Conservation (phyloP, 2,797 vertebrate genomes). For the Oryzias dopingdopingensis region DNA sequence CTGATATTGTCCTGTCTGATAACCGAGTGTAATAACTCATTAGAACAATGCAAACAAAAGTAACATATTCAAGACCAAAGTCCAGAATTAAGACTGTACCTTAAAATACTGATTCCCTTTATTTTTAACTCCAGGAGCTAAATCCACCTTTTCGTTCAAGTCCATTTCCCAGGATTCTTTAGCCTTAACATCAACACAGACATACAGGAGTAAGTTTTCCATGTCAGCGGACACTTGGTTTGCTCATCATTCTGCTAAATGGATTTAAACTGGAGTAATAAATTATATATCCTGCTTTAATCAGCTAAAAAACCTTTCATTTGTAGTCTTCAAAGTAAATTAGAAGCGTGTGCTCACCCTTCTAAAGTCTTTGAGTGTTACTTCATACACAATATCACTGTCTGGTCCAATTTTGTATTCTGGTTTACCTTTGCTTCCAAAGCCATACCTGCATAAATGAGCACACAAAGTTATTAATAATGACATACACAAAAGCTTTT, state of each 20-base stretch:
- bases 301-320: neutral
- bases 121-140: constrained; percentile 83
- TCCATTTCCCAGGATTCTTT: constrained; percentile 99
- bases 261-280: constrained; percentile 5
- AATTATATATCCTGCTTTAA: neutral
- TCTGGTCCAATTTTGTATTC: constrained; percentile 87
- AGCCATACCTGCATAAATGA: constrained; percentile 84
- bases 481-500: neutral
- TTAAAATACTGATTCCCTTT: constrained; percentile 97
- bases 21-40: constrained; percentile 7
- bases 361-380: constrained; percentile 91
- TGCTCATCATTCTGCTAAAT: neutral
- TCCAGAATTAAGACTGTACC: constrained; percentile 65
- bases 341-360: constrained; percentile 77
- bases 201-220: neutral
- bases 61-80: neutral
- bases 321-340: constrained; percentile 3
- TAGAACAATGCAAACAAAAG: neutral
- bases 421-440: constrained; percentile 87
- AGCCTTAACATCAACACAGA: constrained; percentile 74
- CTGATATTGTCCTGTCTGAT: constrained; percentile 83
- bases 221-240: constrained; percentile 6
- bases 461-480: neutral
- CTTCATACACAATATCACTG: constrained; percentile 87
- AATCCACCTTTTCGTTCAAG: constrained; percentile 88